Base-by-base conservation (phyloP, 2,113 vertebrate genomes). In the Ciconia maguari region DNA sequence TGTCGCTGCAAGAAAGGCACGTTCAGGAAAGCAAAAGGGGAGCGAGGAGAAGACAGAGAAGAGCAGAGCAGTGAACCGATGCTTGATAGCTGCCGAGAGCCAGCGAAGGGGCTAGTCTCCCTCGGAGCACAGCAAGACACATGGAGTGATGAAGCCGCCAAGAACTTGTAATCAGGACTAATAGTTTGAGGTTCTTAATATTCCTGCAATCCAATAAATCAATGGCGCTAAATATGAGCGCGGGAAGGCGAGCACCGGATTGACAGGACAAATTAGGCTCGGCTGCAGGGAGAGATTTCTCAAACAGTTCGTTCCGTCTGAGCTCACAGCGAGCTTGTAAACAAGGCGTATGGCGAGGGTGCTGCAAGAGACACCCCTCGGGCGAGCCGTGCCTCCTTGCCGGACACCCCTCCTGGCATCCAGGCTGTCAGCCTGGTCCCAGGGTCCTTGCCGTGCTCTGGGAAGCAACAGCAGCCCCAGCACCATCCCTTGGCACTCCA, bases 151-250 rank as follows among this genome's bases (percentile, higher is more conserved):
- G 72, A 77, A 93, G 78, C 90, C n/a, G 61, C 86, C 93, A 58
- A 83, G 89, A 76, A 78, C 87, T 68, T 93, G 89, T 90, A 89
- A 96, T 93, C 89, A 92, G 85, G 72, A 97, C 94, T 93, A 96
- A 94, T 95, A 92, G 70, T 94, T 94, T 15, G 69, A 93, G 70
- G 65, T 93, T 93, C 91, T 96, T 93, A 96, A 97, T 96, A 96
- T 90, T 94, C 94, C 92, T 84, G 81, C 78, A 51, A 94, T 90
- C 82, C 90, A 49, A 93, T 92, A 96, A 92, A 86, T 93, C 96
- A 95, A 80, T 91, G 93, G 72, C 2, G 7, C 95, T 96, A 96
- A 97, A 95, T 41, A 94, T 61, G 12, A 94, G 74, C 16, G 10
- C 15, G 5, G 94, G 75, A 91, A 94, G 81, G 91, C 16, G 2